Evolutionary conservation across 2,113 vertebrate genomes (phyloP), one percentile per base, ranked within the genome.

Genomic region (Laticauda colubrina): DNA sequence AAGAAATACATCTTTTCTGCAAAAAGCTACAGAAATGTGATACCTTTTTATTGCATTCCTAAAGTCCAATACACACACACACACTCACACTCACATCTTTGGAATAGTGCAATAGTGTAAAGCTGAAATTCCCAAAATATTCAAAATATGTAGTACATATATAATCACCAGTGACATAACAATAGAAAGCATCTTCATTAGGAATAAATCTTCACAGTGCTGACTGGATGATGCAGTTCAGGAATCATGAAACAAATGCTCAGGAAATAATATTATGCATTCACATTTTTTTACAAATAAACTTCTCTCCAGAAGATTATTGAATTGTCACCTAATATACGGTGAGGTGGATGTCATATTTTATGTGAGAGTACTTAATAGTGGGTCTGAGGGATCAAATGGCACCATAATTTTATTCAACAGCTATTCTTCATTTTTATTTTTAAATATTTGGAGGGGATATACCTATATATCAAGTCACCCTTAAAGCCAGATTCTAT

Each of bases 321-420:
- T 95, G 93, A 86, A 90, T 24, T 11, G 93, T 90, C 2, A 93
- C 11, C 5, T 91, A 92, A 95, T 90, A 39, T 11, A 93, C 53
- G 90, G 26, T 91, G 93, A 95, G 1, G 2, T 89, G 55, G 86
- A 48, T 57, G 14, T 85, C 75, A 88, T 85, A 14, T 90, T 96
- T 93, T 55, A 89, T 23, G 87, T 92, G 69, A 92, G 39, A 92
- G 4, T 29, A 91, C 45, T 93, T 89, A 34, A 3, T 87, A 86
- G 90, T 90, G 92, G 5, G 26, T 95, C 20, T 39, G 55, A 93
- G 51, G 43, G 64, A 9, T 93, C 91, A 43, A 20, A 39, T 93
- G 88, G 75, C 89, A 92, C 88, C n/a, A 59, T 29, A 88, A 90
- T 93, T 23, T 53, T 75, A 85, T 94, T 93, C 54, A 91, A 75